A percentile compares a stretch with the other conserved stretches of the same genome.
These are phyloP conservation scores for Harmothoe impar DNA, from an alignment of 2,888 invertebrate species.

Conservation along the genomic window DNA sequence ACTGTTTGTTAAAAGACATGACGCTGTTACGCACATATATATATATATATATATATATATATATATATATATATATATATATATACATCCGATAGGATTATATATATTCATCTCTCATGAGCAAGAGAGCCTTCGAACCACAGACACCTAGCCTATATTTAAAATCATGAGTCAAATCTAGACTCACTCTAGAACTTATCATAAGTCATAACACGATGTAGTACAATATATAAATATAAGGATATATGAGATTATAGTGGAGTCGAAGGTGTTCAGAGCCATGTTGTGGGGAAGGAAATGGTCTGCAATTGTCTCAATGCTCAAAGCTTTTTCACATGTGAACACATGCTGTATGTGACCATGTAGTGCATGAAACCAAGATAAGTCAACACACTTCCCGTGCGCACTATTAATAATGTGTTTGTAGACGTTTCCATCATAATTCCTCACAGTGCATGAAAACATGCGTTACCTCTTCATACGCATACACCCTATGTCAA, in stretches of 20 bases:
- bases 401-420: neutral
- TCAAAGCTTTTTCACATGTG: slow-evolving; percentile 29
- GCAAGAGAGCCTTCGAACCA: neutral
- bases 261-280: neutral
- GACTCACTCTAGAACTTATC: too few species aligned
- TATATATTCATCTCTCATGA: too few species aligned
- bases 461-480: neutral
- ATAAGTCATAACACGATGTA: too few species aligned
- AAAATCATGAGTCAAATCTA: too few species aligned
- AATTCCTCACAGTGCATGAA: neutral
- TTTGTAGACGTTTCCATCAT: neutral
- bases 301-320: neutral
- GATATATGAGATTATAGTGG: too few species aligned
- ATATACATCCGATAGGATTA: neutral
- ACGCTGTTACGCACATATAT: neutral
- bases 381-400: neutral
- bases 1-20: neutral
- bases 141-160: slow-evolving; percentile 16
- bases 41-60: neutral
- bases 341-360: slow-evolving; percentile 10
- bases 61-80: neutral
- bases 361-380: neutral
- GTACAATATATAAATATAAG: too few species aligned
- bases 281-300: neutral
- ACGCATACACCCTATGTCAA: neutral